Conservation (phyloP, 2,888 invertebrate genomes). For the Gastrophysa polygoni region DNA sequence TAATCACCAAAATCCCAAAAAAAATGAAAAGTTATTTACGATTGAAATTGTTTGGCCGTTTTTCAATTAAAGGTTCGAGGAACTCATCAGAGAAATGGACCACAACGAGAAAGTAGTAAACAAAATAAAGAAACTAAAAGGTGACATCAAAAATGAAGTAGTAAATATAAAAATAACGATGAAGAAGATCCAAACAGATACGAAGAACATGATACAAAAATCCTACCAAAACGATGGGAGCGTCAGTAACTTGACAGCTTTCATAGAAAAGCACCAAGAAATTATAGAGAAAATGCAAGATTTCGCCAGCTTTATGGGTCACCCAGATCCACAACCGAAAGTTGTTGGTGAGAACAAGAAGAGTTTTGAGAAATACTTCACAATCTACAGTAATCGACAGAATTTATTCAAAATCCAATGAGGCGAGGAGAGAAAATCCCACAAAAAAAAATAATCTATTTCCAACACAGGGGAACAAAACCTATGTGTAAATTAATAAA, state of each 20-base stretch:
- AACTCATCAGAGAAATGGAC: conserved; percentile 34
- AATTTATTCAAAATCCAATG: too few relatives aligned
- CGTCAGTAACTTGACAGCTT: too few relatives aligned
- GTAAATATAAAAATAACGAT: conserved; percentile 30
- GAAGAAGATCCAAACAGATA: conserved; percentile 25
- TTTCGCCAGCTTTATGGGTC: conserved; percentile 21
- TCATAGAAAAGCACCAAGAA: conserved; percentile 23
- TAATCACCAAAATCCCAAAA: too few relatives aligned
- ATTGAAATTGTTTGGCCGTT: not conserved
- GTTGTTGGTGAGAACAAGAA: not conserved
- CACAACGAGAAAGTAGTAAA: conserved; percentile 37
- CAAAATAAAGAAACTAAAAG: conserved; percentile 36
- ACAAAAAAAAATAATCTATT: too few relatives aligned
- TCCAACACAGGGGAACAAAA: too few relatives aligned
- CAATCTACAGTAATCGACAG: too few relatives aligned
- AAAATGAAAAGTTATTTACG: too few relatives aligned
- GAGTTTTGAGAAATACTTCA: too few relatives aligned
- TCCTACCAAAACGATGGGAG: conserved; percentile 33
- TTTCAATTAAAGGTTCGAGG: conserved; percentile 22
- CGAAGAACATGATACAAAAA: conserved; percentile 27
- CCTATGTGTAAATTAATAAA: too few relatives aligned
- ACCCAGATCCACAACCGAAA: conserved; percentile 17
- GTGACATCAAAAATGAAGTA: conserved; percentile 35
- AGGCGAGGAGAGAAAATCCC: too few relatives aligned
- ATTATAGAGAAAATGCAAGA: conserved; percentile 22